Conservation (phyloP, 2,113 vertebrate species). For the Equus quagga region DNA sequence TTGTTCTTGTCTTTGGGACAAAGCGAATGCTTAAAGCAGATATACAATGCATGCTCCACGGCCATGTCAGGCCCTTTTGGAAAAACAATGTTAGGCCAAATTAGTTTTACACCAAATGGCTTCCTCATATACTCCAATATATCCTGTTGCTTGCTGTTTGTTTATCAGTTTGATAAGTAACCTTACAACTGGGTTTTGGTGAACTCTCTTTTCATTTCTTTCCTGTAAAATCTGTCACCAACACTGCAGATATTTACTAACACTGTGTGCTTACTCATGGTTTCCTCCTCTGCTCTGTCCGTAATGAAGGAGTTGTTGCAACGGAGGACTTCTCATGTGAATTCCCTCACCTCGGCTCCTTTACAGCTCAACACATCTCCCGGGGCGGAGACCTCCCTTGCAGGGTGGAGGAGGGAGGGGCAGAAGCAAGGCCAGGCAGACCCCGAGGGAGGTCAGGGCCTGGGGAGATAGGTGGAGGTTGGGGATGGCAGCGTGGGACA, state of each 20-base stretch:
- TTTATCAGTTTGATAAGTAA: neutral
- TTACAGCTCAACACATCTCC: neutral
- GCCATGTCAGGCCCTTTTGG: no score
- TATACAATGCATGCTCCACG: no score
- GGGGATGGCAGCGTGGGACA: rapidly evolving
- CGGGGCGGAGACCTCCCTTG: neutral
- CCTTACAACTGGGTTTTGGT: neutral
- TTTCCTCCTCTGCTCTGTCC: neutral
- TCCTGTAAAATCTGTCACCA: neutral
- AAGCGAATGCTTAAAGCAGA: no score
- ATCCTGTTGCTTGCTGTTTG: no score
- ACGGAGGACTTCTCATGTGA: no score
- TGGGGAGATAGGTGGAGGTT: no score
- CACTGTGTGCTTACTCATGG: rapidly evolving
- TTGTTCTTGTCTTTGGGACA: no score
- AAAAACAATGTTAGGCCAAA: no score
- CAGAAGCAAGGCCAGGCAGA: neutral
- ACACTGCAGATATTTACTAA: rapidly evolving
- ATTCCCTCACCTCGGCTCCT: neutral
- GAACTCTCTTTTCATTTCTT: neutral
- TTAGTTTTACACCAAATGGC: no score
- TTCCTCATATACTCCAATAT: no score
- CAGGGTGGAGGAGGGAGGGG: neutral
- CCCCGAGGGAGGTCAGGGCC: rapidly evolving
- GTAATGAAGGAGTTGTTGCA: no score